phyloP scores from a whole-genome alignment of 2,113 vertebrate genomes.

The Psittacula cyanocephala region DNA sequence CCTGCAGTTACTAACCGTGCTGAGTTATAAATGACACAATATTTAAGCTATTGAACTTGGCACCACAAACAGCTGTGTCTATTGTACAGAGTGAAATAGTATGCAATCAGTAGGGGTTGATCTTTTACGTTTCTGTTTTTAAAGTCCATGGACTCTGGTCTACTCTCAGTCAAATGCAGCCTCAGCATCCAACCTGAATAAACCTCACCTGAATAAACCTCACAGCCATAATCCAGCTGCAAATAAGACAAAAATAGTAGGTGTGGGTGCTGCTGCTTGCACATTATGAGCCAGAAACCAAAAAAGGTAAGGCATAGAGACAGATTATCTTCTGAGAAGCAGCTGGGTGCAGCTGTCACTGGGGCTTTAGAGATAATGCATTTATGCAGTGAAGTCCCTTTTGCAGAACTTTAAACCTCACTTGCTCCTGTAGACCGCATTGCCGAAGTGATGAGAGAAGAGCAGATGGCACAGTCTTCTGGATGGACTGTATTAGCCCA shows the following conservation, averaged over 20 bases:
- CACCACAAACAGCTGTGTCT: not conserved
- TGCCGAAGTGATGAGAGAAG: not conserved
- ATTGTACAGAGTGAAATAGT: not conserved
- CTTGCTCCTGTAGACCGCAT: not conserved
- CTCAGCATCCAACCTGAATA: not conserved
- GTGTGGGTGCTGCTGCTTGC: not conserved
- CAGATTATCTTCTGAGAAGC: not conserved
- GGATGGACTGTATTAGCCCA: not conserved
- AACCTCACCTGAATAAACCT: not conserved
- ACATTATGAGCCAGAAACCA: not conserved
- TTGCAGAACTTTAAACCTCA: not conserved
- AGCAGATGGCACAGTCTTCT: not conserved
- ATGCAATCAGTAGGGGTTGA: not conserved
- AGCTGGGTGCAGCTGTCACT: not conserved
- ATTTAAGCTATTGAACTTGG: slow-evolving; percentile 13
- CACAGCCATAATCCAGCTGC: not conserved
- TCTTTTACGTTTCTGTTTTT: not conserved
- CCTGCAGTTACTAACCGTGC: slow-evolving; percentile 46
- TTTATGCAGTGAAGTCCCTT: not conserved
- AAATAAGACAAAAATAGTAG: not conserved
- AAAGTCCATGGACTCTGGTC: not conserved
- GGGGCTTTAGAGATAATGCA: not conserved
- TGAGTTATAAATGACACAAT: slow-evolving; percentile 38
- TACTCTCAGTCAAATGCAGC: not conserved
- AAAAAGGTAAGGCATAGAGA: not conserved